A percentile compares a stretch with the other conserved stretches of the same genome.
Evolutionary conservation across 2,888 invertebrate species (phyloP).

Genomic region (Drosophila macrospina): DNA sequence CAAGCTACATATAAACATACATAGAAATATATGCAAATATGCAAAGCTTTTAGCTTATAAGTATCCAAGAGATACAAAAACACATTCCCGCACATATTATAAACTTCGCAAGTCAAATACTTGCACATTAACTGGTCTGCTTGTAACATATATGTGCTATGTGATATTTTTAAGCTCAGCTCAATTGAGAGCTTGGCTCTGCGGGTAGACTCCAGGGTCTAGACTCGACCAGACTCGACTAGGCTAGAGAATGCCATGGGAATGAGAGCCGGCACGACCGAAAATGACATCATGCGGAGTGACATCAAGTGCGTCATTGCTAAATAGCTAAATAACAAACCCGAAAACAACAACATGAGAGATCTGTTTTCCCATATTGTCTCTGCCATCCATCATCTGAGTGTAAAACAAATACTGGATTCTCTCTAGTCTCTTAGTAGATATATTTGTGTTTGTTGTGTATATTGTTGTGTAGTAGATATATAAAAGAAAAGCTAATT

Average conservation of each 20-base stretch:
- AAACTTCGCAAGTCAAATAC: conserved; percentile 17
- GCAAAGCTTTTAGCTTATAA: conserved; percentile 9
- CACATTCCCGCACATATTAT: conserved; percentile 13
- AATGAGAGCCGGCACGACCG: conserved; percentile 29
- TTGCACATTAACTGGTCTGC: conserved; percentile 6
- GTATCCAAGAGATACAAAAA: conserved; percentile 14
- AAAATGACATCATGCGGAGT: conserved; percentile 70
- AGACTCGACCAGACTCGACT: too few relatives aligned
- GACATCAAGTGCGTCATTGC: conserved; percentile 43
- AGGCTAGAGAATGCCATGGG: conserved; percentile 25
- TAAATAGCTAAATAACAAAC: conserved; percentile 16
- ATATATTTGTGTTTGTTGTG: too few relatives aligned
- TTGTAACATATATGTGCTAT: not conserved
- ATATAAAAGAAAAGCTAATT: too few relatives aligned
- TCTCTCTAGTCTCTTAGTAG: not conserved
- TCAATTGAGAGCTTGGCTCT: conserved; percentile 14
- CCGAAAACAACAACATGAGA: conserved; percentile 17
- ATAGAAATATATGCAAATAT: conserved; percentile 4
- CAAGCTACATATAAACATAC: conserved; percentile 1
- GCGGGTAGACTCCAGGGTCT: not conserved
- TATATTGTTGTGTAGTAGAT: too few relatives aligned
- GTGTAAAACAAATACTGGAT: not conserved
- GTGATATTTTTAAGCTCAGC: conserved; percentile 20
- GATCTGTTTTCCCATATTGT: conserved; percentile 4
- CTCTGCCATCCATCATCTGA: not conserved